These are phyloP conservation scores for Penaeus vannamei DNA, from an alignment of 1,140 invertebrate genomes.

Conservation along the genomic window DNA sequence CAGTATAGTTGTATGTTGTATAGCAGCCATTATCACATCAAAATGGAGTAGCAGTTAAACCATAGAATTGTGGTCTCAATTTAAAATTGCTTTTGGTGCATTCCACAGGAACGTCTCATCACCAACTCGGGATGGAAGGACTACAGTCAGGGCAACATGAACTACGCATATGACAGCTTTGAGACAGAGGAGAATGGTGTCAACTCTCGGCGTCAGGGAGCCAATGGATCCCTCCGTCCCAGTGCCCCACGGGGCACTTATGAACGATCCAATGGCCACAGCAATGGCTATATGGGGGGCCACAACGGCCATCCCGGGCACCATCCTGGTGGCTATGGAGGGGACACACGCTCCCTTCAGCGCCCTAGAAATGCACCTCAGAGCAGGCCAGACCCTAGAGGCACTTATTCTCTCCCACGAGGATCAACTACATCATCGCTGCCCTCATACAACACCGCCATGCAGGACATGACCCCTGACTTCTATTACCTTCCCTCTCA, in stretches of 20 bases:
- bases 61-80: background rate
- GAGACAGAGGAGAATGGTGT: conserved; percentile 81
- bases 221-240: conserved; percentile 72
- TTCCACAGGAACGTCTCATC: conserved; percentile 82
- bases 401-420: conserved; percentile 58
- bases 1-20: too few species aligned
- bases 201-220: conserved; percentile 70
- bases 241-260: conserved; percentile 69
- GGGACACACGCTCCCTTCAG: conserved; percentile 74
- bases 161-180: conserved; percentile 89
- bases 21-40: too few species aligned
- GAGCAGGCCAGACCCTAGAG: conserved; percentile 42
- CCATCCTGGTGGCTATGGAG: conserved; percentile 39
- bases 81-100: background rate
- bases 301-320: conserved; percentile 45
- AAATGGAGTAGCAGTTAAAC: background rate
- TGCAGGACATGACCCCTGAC: conserved; percentile 79
- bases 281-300: conserved; percentile 5
- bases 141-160: conserved; percentile 82
- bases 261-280: conserved; percentile 51
- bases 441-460: conserved; percentile 68
- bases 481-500: conserved; percentile 97
- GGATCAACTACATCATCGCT: conserved; percentile 60
- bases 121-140: conserved; percentile 89
- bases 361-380: conserved; percentile 73